Evolutionary conservation across 2,888 invertebrate species (phyloP), one percentile per base, ranked within the genome.

Genomic region (Quadroppia sp.): DNA sequence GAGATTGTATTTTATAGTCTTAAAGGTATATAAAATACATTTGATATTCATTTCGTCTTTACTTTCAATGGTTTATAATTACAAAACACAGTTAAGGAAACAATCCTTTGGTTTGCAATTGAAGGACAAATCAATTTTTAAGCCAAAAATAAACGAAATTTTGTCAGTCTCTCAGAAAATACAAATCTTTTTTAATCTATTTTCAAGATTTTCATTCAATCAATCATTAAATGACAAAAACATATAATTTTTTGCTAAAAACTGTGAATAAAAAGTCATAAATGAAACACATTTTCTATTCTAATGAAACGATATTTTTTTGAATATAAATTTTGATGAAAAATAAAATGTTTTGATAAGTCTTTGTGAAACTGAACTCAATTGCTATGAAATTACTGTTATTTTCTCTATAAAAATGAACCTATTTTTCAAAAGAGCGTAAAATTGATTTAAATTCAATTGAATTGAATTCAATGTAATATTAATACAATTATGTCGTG

Each of bases 101-200:
- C 15, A 30, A 30, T 28, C 28, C 56, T 2, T 56, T 56, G 15
- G 13, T 30, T 56, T 11, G 11, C 17, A 28, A 28, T 2, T 56
- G 56, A 56, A 56, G 56, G 56, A 56, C 56, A 56, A 25, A 56
- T 30, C 56, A 20, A 56, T 53, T 53, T 23, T 36, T 36, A 36
- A 36, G 23, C 2, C 13, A 23, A 53, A 53, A 53, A 53, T 53
- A 9, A 53, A 1, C 23, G 7, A 53, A 6, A 17, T 9, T 50
- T 50, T 50, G 17, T 50, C 2, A 23, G 9, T 53, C 13, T 53
- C 23, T 48, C 20, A 20, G n/a, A 48, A 45, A 48, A 48, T 20
- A 9, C 2, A 45, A 45, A 45, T 45, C 2, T 45, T 48, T 48
- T 48, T n/a, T 48, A 48, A 48, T 48, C 48, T 48, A 48, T 48